phyloP scores from a whole-genome alignment of 2,113 vertebrate genomes.

The Mesitornis unicolor region DNA sequence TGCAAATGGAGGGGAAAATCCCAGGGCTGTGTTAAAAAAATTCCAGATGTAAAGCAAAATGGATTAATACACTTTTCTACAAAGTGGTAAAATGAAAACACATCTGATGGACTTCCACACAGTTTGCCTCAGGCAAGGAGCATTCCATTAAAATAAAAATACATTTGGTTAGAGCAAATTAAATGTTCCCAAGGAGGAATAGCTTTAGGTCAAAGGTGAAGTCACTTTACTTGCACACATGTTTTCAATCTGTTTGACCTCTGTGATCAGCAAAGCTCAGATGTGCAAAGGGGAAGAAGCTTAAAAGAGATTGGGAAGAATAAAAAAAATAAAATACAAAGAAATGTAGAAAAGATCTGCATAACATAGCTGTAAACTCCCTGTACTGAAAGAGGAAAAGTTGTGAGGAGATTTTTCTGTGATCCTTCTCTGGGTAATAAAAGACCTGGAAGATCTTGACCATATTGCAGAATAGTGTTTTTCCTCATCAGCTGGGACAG shows the following conservation, averaged over 20 bases:
- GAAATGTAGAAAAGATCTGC: background rate
- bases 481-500: background rate
- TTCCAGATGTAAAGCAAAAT: slow-evolving; percentile 62
- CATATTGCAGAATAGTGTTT: background rate
- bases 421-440: background rate
- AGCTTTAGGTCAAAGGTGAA: slow-evolving; percentile 63
- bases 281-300: slow-evolving; percentile 42
- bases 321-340: slow-evolving; percentile 7
- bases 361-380: background rate
- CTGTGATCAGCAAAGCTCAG: slow-evolving; percentile 62
- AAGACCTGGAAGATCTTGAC: background rate
- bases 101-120: slow-evolving; percentile 60
- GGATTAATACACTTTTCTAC: slow-evolving; percentile 62
- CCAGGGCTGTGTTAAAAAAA: slow-evolving; percentile 33
- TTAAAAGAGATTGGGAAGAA: slow-evolving; percentile 11
- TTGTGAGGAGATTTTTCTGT: background rate
- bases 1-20: slow-evolving; percentile 18
- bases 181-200: slow-evolving; percentile 64
- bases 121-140: slow-evolving; percentile 62
- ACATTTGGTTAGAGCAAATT: slow-evolving; percentile 67
- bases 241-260: slow-evolving; percentile 69
- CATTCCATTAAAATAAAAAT: slow-evolving; percentile 69
- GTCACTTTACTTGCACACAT: slow-evolving; percentile 59
- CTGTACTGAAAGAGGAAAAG: background rate
- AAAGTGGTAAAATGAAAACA: slow-evolving; percentile 65